Evolutionary conservation across 2,888 invertebrate species (phyloP), one percentile per base, ranked within the genome.

Genomic region (Loripinus fragilis): DNA sequence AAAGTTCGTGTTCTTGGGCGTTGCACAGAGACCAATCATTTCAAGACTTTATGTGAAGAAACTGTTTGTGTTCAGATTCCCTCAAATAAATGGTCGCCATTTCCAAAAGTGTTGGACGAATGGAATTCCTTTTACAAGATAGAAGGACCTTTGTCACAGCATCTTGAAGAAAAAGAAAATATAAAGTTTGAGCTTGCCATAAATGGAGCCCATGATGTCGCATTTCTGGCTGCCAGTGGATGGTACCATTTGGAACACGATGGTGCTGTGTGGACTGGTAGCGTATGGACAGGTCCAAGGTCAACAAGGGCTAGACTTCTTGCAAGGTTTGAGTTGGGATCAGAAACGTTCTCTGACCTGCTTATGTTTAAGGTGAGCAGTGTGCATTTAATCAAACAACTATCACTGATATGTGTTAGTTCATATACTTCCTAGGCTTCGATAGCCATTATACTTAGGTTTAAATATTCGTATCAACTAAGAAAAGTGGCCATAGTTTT

Each of bases 251-350:
- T 83, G 33, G 67, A 72, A 7, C 50, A 41, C 30, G 71, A 48
- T 23, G 72, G 69, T 7, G 72, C 68, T 35, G 20, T 69, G 8
- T 83, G 83, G 83, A 50, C 42, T 17, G 83, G 83, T 23, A 73
- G 76, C 30, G 78, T 80, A 17, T 75, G 65, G 74, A 79, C 78
- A 20, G 83, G 83, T 2, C 80, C 83, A 30, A 80, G 73, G 35
- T 78, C 80, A 17, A 83, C 83, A 7, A 69, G 65, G 64, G 78
- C 74, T 42, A 45, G 70, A 35, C 65, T 83, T 30, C 70, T 76
- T 23, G 81, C 83, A 20, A 66, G 83, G 38, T 83, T 83, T 42
- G 83, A 81, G 30, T 50, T 74, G 10, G 83, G 83, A 17, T 81
- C 80, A 1, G 76, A 76, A 7, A 80, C 70, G 65, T 83, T 74